phyloP scores from a whole-genome alignment of 2,113 vertebrate species.

The Zootoca vivipara region DNA sequence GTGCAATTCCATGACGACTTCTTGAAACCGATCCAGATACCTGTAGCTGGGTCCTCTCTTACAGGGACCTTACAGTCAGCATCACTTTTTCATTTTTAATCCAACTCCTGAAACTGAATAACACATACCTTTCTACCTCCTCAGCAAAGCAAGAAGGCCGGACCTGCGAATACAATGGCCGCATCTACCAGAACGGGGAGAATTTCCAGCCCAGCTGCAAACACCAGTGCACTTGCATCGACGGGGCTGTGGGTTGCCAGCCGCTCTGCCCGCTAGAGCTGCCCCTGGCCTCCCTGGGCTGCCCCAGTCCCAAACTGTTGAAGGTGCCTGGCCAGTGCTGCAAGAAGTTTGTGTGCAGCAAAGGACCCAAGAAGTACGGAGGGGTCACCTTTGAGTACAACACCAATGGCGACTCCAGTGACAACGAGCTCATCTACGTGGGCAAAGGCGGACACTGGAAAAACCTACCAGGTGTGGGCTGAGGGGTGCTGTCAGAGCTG shows the following conservation, averaged over 20 bases:
- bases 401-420: not conserved
- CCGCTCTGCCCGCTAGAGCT: constrained; percentile 80
- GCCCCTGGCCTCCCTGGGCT: constrained; percentile 73
- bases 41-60: not conserved
- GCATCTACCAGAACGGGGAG: constrained; percentile 83
- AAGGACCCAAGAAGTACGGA: constrained; percentile 39
- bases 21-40: not conserved
- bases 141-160: constrained; percentile 82
- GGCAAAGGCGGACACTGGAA: constrained; percentile 35
- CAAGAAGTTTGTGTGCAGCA: constrained; percentile 76
- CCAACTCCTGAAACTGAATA: not conserved
- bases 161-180: constrained; percentile 82
- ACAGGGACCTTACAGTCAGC: not conserved
- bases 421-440: constrained; percentile 47
- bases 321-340: constrained; percentile 84
- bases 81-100: not conserved
- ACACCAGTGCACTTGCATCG: constrained; percentile 86
- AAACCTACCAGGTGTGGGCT: constrained; percentile 29
- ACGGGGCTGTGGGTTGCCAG: constrained; percentile 82
- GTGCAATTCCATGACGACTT: not conserved
- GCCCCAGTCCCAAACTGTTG: constrained; percentile 75
- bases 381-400: constrained; percentile 10
- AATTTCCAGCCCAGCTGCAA: constrained; percentile 82
- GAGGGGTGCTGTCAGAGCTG: not conserved
- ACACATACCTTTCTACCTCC: not conserved